phyloP scores from a whole-genome alignment of 2,888 invertebrate species.

The Calliscelio sp. region DNA sequence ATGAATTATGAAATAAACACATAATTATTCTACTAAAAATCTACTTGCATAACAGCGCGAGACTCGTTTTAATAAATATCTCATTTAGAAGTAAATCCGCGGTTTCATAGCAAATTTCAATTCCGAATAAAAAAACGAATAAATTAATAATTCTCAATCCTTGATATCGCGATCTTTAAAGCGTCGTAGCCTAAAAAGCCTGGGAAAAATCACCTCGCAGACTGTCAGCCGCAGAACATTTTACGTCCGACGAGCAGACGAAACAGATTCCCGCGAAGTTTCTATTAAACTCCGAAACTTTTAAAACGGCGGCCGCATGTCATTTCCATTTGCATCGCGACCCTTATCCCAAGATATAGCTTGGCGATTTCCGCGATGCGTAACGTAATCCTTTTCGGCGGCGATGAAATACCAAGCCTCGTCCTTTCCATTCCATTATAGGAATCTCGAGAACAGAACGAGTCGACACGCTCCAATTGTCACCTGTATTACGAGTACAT shows the following conservation, averaged over 20 bases:
- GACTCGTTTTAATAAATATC: conserved; percentile 38
- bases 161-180: neutral
- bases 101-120: no score
- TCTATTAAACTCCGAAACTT: conserved; percentile 69
- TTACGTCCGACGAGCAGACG: conserved; percentile 57
- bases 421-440: conserved; percentile 80
- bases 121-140: no score
- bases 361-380: conserved; percentile 75
- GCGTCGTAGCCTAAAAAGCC: no score
- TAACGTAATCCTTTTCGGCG: conserved; percentile 77
- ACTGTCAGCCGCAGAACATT: conserved; percentile 64
- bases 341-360: conserved; percentile 61
- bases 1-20: no score
- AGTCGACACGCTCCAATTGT: conserved; percentile 83
- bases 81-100: conserved; percentile 50
- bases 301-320: conserved; percentile 68
- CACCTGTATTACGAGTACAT: conserved; percentile 77
- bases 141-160: conserved; percentile 32
- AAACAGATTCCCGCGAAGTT: conserved; percentile 66
- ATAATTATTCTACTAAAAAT: no score
- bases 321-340: conserved; percentile 63
- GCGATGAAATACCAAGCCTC: conserved; percentile 71
- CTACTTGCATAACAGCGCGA: no score
- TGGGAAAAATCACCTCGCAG: no score
- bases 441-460: conserved; percentile 77